A percentile compares a stretch with the other conserved stretches of the same genome.
These are phyloP conservation scores for Teleiodes luculella DNA, from an alignment of 2,888 invertebrate genomes.

Conservation along the genomic window DNA sequence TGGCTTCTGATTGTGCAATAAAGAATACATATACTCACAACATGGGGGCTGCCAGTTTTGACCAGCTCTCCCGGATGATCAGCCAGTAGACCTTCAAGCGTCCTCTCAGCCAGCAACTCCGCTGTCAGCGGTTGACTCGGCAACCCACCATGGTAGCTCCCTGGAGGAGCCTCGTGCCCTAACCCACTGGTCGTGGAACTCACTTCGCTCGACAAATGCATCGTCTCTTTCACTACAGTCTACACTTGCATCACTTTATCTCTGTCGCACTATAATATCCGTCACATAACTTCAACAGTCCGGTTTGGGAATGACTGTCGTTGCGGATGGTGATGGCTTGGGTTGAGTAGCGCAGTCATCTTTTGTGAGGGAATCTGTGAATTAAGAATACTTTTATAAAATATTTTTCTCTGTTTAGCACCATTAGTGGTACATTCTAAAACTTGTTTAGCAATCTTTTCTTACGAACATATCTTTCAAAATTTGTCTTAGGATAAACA, in stretches of 20 bases:
- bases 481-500: too few species aligned
- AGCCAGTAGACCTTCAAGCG: conserved; percentile 89
- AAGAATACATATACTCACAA: conserved; percentile 82
- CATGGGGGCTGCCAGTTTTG: conserved; percentile 96
- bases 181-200: conserved; percentile 82
- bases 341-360: conserved; percentile 10
- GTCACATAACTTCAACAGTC: conserved; percentile 56
- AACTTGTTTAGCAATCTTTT: too few species aligned
- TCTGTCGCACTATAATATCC: conserved; percentile 36
- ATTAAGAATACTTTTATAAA: too few species aligned
- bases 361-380: conserved; percentile 16
- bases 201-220: conserved; percentile 90
- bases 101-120: conserved; percentile 89
- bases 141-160: conserved; percentile 61
- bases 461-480: too few species aligned
- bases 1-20: too few species aligned
- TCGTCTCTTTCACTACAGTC: conserved; percentile 46
- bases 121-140: conserved; percentile 84
- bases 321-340: background rate
- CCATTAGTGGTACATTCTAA: too few species aligned
- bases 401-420: too few species aligned
- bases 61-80: conserved; percentile 96
- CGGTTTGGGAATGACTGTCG: conserved; percentile 5
- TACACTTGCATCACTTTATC: conserved; percentile 26
- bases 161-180: conserved; percentile 71